Conservation (phyloP, 1,140 invertebrate species). For the Trachymyrmex cornetzi region DNA sequence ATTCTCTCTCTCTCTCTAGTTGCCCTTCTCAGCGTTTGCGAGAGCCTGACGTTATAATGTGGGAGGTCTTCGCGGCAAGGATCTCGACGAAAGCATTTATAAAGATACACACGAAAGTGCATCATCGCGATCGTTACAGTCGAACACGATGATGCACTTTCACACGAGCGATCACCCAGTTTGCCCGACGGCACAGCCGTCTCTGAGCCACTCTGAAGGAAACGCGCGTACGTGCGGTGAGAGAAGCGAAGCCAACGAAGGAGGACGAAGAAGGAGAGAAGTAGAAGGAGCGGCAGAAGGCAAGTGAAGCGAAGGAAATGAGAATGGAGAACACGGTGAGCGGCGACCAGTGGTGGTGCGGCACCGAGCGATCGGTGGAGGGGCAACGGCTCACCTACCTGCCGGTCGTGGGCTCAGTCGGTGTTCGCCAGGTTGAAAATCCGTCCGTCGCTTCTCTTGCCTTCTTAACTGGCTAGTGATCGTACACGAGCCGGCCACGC, state of each 20-base stretch:
- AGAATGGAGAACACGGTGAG: conserved; percentile 82
- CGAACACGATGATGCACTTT: conserved; percentile 20
- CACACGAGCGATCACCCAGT: conserved; percentile 35
- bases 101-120: neutral
- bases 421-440: conserved; percentile 85
- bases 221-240: conserved; percentile 57
- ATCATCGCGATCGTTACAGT: neutral
- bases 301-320: conserved; percentile 77
- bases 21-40: neutral
- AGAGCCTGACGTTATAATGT: neutral
- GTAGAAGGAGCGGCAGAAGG: conserved; percentile 57
- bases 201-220: conserved; percentile 63
- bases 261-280: conserved; percentile 36
- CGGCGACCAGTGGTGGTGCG: conserved; percentile 73
- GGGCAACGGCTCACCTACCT: conserved; percentile 81
- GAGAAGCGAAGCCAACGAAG: conserved; percentile 54
- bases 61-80: neutral
- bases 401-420: conserved; percentile 84
- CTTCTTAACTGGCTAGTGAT: conserved; percentile 50
- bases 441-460: conserved; percentile 74
- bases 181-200: conserved; percentile 49
- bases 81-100: conserved; percentile 18
- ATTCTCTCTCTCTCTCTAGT: neutral
- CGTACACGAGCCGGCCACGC: conserved; percentile 33
- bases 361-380: conserved; percentile 68